phyloP scores from a whole-genome alignment of 2,888 invertebrate genomes.

The Seira ritae region DNA sequence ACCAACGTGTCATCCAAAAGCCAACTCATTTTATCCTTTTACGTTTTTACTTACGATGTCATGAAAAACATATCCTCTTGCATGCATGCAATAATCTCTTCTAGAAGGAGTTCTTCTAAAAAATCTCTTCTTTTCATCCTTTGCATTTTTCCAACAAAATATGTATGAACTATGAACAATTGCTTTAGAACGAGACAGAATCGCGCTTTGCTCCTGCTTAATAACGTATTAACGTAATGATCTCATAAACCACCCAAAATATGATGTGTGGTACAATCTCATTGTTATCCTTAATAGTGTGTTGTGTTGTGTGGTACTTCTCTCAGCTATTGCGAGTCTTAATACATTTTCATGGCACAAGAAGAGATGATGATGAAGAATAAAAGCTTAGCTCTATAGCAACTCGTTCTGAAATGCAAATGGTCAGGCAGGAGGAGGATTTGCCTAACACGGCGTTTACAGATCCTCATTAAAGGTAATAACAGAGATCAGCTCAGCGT shows the following conservation, averaged over 20 bases:
- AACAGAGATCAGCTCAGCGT: constrained; percentile 34
- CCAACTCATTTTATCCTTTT: background rate
- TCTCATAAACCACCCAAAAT: constrained; percentile 45
- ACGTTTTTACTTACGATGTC: constrained; percentile 10
- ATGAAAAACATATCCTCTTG: background rate
- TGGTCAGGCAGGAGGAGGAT: no score
- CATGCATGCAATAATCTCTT: constrained; percentile 15
- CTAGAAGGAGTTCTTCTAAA: background rate
- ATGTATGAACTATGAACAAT: constrained; percentile 19
- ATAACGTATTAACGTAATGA: constrained; percentile 40
- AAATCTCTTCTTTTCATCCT: constrained; percentile 13
- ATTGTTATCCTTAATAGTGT: constrained; percentile 20
- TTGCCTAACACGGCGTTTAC: constrained; percentile 8
- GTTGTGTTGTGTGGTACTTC: background rate
- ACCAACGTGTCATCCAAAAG: constrained; percentile 5
- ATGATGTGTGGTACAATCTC: constrained; percentile 23
- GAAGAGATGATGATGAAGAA: background rate
- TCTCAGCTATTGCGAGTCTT: no score
- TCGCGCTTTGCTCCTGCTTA: constrained; percentile 34
- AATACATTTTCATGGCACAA: constrained; percentile 1
- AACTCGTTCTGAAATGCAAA: constrained; percentile 6
- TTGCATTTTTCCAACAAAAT: constrained; percentile 7
- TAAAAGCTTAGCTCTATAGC: background rate
- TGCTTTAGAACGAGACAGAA: constrained; percentile 15
- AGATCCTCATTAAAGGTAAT: constrained; percentile 41